Evolutionary conservation across 2,888 invertebrate species (phyloP).

Genomic region (Drosophila dives): DNA sequence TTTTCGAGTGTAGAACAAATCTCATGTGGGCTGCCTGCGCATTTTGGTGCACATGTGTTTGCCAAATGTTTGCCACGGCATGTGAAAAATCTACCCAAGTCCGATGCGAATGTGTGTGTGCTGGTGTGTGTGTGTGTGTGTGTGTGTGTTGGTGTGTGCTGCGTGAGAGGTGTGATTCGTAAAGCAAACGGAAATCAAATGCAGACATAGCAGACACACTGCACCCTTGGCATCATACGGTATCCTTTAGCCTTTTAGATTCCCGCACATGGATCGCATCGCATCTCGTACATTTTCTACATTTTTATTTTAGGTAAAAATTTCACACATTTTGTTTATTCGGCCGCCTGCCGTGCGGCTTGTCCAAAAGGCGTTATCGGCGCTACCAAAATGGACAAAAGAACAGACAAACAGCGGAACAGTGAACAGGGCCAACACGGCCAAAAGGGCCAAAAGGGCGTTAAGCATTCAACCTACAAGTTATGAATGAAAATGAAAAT

Average conservation of each 20-base stretch:
- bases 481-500: slow-evolving; percentile 52
- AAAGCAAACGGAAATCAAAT: slow-evolving; percentile 77
- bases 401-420: slow-evolving; percentile 10
- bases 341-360: slow-evolving; percentile 63
- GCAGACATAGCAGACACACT: slow-evolving; percentile 61
- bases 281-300: slow-evolving; percentile 57
- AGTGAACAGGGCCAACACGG: too few species aligned
- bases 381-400: slow-evolving; percentile 54
- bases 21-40: slow-evolving; percentile 45
- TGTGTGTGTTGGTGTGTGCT: slow-evolving; percentile 25
- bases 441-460: not conserved
- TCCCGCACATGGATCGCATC: slow-evolving; percentile 3
- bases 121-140: slow-evolving; percentile 18
- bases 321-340: slow-evolving; percentile 77
- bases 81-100: slow-evolving; percentile 74
- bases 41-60: slow-evolving; percentile 83
- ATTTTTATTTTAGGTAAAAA: slow-evolving; percentile 78
- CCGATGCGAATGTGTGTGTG: slow-evolving; percentile 40
- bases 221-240: slow-evolving; percentile 26
- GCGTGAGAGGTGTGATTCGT: slow-evolving; percentile 68
- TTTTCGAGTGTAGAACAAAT: not conserved
- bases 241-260: slow-evolving; percentile 35
- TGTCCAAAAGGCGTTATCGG: slow-evolving; percentile 69
- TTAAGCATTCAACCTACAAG: slow-evolving; percentile 39
- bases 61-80: slow-evolving; percentile 84